A percentile compares a stretch with the other conserved stretches of the same genome.
Conservation (phyloP, 2,113 vertebrate genomes). For the Rhegmatorhina hoffmannsi region DNA sequence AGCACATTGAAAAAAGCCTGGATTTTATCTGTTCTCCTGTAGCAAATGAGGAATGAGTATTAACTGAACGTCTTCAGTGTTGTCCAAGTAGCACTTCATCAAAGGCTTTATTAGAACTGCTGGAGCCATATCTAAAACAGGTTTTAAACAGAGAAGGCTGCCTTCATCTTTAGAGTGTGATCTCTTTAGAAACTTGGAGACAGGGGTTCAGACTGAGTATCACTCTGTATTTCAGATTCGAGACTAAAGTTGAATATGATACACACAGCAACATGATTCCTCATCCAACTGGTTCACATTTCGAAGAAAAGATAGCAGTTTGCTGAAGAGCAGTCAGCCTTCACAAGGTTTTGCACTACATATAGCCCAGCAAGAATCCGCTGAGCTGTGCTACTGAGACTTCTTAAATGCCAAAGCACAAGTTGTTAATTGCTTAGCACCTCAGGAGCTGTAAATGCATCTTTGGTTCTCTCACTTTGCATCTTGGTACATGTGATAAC, state of each 20-base stretch:
- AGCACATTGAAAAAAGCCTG: not conserved
- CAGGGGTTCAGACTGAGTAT: not conserved
- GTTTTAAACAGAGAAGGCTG: not conserved
- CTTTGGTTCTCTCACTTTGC: not conserved
- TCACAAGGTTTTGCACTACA: not conserved
- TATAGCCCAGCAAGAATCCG: not conserved
- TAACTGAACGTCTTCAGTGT: not conserved
- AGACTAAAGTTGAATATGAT: not conserved
- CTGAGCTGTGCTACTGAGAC: not conserved
- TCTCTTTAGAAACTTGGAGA: not conserved
- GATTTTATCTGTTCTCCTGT: not conserved
- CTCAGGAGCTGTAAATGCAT: not conserved
- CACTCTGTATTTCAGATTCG: not conserved
- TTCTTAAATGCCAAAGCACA: not conserved
- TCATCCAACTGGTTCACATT: not conserved
- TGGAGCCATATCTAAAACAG: not conserved
- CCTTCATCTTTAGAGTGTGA: not conserved
- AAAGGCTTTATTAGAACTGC: not conserved
- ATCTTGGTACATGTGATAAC: not conserved
- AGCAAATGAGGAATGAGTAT: not conserved
- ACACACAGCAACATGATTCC: not conserved
- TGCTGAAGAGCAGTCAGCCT: not conserved
- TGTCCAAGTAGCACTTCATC: not conserved
- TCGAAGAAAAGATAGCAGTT: not conserved
- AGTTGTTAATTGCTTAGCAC: not conserved